Evolutionary conservation across 2,888 invertebrate species (phyloP).

Genomic region (Nemurella pictetii): DNA sequence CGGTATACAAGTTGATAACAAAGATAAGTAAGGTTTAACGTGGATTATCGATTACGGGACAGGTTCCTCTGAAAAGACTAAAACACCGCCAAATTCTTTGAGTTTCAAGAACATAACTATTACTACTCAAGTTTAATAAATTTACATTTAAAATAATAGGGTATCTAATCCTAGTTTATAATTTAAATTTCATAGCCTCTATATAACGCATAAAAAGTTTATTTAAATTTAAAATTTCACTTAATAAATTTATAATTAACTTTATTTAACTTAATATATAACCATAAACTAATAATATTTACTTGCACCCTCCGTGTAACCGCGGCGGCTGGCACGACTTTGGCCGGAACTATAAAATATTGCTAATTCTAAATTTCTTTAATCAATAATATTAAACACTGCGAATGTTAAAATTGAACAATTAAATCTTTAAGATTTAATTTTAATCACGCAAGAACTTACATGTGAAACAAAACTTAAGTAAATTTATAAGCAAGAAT

Average conservation of each 20-base stretch:
- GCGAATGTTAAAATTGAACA: background rate
- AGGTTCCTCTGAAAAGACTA: constrained; percentile 71
- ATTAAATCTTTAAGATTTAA: background rate
- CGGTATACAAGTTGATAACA: background rate
- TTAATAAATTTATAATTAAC: constrained; percentile 56
- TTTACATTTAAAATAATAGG: constrained; percentile 62
- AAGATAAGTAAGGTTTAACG: constrained; percentile 54
- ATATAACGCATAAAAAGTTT: constrained; percentile 52
- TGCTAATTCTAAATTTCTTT: constrained; percentile 64
- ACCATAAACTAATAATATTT: constrained; percentile 58
- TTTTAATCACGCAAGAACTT: constrained; percentile 49
- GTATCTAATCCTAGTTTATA: constrained; percentile 70
- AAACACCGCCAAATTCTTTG: constrained; percentile 67
- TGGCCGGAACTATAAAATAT: constrained; percentile 61
- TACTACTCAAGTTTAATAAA: constrained; percentile 59
- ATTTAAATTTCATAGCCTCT: constrained; percentile 53
- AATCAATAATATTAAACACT: constrained; percentile 48
- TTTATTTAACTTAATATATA: constrained; percentile 50
- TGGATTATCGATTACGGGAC: constrained; percentile 69
- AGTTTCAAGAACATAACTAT: constrained; percentile 50
- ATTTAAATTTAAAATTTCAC: constrained; percentile 62
- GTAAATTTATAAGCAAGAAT: constrained; percentile 56
- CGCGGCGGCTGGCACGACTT: constrained; percentile 73
- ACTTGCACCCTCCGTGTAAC: constrained; percentile 65
- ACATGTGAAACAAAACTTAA: constrained; percentile 60